Evolutionary conservation across 2,888 invertebrate species (phyloP).

Genomic region (Acrobasis repandana): DNA sequence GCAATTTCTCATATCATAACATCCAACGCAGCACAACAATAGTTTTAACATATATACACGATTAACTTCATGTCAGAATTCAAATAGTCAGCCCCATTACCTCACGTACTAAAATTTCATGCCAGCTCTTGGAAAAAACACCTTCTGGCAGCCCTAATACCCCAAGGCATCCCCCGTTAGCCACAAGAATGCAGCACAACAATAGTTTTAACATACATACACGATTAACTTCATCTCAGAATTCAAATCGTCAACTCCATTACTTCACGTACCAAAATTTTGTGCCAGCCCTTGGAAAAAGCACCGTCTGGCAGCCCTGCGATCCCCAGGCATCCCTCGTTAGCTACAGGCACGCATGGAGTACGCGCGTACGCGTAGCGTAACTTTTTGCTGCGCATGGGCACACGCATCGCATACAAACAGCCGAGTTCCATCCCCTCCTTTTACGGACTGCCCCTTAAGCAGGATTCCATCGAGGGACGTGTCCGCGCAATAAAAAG

Average conservation of each 20-base stretch:
- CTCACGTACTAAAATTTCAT: too few relatives aligned
- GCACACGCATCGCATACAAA: constrained; percentile 65
- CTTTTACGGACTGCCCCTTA: constrained; percentile 70
- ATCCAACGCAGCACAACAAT: too few relatives aligned
- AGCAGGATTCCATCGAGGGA: constrained; percentile 70
- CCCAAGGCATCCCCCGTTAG: too few relatives aligned
- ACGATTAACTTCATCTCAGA: background rate
- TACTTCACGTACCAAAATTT: background rate
- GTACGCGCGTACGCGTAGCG: constrained; percentile 69
- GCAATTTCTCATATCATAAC: too few relatives aligned
- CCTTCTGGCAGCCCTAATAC: too few relatives aligned
- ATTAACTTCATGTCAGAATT: too few relatives aligned
- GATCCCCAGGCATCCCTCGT: constrained; percentile 46
- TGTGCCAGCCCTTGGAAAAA: constrained; percentile 13
- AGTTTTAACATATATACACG: too few relatives aligned
- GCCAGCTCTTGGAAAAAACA: too few relatives aligned
- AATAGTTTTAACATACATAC: too few relatives aligned
- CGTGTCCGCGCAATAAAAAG: constrained; percentile 73
- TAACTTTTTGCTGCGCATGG: constrained; percentile 68
- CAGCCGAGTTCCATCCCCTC: constrained; percentile 64
- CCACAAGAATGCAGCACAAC: too few relatives aligned
- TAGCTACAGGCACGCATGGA: constrained; percentile 52
- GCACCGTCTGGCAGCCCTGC: constrained; percentile 33
- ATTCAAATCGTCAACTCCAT: background rate
- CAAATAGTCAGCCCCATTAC: too few relatives aligned